Base-by-base conservation (phyloP, 2,888 invertebrate genomes). In the Agonopterix subpropinquella region DNA sequence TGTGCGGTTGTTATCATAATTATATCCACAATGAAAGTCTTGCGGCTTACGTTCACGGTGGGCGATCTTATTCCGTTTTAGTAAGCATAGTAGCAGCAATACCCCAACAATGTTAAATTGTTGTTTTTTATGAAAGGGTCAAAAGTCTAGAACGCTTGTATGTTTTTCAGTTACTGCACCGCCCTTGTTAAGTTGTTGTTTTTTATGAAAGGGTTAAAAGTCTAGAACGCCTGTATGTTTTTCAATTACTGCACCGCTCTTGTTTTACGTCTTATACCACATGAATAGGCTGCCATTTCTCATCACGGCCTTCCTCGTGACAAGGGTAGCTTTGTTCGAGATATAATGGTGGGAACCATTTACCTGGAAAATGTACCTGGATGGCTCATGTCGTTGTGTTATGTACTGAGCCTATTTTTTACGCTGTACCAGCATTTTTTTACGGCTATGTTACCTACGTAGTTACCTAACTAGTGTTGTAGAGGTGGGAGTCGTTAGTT, bases 311-410 rank as follows among this genome's bases (percentile, higher is more conserved):
- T 82, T 76, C 69, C 64, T 67, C 61, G 68, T 76, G 77, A 78
- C 79, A 77, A 75, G 77, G 80, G 78, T 78, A 64, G 74, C 79
- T 79, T 77, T 80, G 77, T 79, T 76, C 67, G 64, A 64, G 68
- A 65, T 71, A 74, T 80, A 78, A 79, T 74, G 71, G 74, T 73
- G 71, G 66, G 71, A 78, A 73, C 70, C 77, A 73, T 76, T 80
- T 75, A 76, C 72, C 70, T 71, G 76, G 71, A 77, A 78, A 74
- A 73, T 72, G 56, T 73, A 71, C 65, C 70, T 67, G 64, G 65
- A 64, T 66, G 61, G 61, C 9, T 36, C 11, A 15, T 15, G 10
- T 41, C 35, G 15, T 45, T 44, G 10, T 39, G 28, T 47, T 41
- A 37, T 45, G 7, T 11, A 28, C 28, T 28, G 28, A 5, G 28